Evolutionary conservation across 2,888 invertebrate species (phyloP).

Genomic region (Ennomos quercinarius): DNA sequence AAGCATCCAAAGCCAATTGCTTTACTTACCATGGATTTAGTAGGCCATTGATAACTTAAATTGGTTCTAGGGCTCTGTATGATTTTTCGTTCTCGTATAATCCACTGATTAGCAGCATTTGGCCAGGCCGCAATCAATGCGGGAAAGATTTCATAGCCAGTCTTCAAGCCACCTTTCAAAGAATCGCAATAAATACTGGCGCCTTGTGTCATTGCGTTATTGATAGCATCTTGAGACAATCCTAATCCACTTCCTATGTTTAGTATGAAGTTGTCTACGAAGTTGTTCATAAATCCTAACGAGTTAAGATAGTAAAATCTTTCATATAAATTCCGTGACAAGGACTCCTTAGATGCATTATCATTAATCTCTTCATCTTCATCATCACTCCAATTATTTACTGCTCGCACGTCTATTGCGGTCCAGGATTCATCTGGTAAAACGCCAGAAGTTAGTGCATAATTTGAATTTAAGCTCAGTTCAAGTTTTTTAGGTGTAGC

Average conservation of each 20-base stretch:
- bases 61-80: conserved; percentile 85
- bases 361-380: conserved; percentile 68
- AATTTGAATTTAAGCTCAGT: conserved; percentile 67
- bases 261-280: conserved; percentile 87
- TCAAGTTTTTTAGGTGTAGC: conserved; percentile 86
- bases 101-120: conserved; percentile 88
- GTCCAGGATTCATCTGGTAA: conserved; percentile 83
- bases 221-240: conserved; percentile 82
- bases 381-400: conserved; percentile 72
- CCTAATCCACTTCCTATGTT: conserved; percentile 86
- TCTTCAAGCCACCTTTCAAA: conserved; percentile 66
- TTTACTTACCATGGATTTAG: conserved; percentile 87
- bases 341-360: conserved; percentile 58
- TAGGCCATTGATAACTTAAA: conserved; percentile 89
- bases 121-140: conserved; percentile 91
- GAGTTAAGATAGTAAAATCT: conserved; percentile 87
- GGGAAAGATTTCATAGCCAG: conserved; percentile 89
- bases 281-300: conserved; percentile 88
- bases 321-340: conserved; percentile 71
- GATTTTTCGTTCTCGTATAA: conserved; percentile 84
- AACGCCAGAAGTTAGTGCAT: conserved; percentile 72
- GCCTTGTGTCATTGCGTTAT: conserved; percentile 86
- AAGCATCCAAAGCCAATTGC: conserved; percentile 88
- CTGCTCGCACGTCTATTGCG: conserved; percentile 68
- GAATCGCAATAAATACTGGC: conserved; percentile 88